Base-by-base conservation (phyloP, 2,888 invertebrate species). In the Molorchus minor region DNA sequence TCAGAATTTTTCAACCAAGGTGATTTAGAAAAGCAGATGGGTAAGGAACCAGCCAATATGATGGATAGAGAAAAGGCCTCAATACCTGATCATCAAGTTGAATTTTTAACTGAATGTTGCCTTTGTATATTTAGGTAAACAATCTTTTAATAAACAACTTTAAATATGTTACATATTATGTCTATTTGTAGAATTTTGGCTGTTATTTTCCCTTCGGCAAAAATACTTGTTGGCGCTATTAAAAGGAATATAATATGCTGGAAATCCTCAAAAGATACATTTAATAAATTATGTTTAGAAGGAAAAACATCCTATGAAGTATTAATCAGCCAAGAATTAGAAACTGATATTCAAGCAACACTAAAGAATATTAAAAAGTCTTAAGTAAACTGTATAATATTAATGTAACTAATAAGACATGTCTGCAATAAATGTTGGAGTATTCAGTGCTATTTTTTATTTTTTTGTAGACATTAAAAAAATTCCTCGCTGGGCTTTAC, bases 1-100 rank as follows among this genome's bases (percentile, higher is more conserved):
- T 85, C 88, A 47, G 95, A 95, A 82, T 95, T 94, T 80, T 94
- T 94, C 82, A 87, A 87, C 43, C 93, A 94, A 83, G 93, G 94
- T 2, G 94, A 94, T 76, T 81, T 89, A 71, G 94, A 94, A 80
- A 91, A 90, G 79, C 86, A 88, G 56, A 87, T 91, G 81, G 93
- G 93, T 0, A 86, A 86, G 21, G 81, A 85, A 25, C 92, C 93
- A 0, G 79, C 84, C 30, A 85, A 86, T 72, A 91, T 90, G 87
- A 92, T 93, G 91, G 93, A 94, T 76, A 82, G 91, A 13, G 90
- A 93, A 66, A 87, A 87, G 74, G 93, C 92, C 21, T 87, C 88
- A 68, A 92, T 95, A 64, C 93, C 94, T 0, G 88, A 90, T 56
- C 84, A 94, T 8, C 91, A 94, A 82, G 87, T 93, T 62, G 86